Percentiles rank a stretch among this genome's conserved stretches.
Conservation (phyloP, 2,113 vertebrate genomes). For the Cynoglossus semilaevis region DNA sequence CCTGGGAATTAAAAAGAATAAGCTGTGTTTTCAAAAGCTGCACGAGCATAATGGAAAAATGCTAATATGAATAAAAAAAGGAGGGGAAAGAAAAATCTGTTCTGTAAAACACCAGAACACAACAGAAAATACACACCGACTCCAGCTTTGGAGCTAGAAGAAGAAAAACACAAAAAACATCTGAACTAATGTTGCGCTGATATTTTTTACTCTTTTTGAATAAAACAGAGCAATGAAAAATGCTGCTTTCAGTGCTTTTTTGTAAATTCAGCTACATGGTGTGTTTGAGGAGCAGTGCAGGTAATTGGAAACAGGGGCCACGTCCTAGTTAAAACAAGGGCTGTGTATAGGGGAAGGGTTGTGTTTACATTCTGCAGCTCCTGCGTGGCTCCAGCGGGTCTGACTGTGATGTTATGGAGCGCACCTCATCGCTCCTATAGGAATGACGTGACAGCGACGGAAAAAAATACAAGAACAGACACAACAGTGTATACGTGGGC, state of each 20-base stretch:
- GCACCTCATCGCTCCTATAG: constrained; percentile 51
- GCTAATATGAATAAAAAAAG: constrained; percentile 52
- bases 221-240: constrained; percentile 40
- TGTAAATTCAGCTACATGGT: constrained; percentile 42
- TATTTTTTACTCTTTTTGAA: constrained; percentile 22
- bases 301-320: constrained; percentile 68
- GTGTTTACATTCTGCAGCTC: constrained; percentile 67
- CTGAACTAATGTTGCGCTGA: constrained; percentile 10
- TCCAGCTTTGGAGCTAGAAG: no score
- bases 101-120: constrained; percentile 56
- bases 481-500: constrained; percentile 5
- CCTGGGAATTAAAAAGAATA: constrained; percentile 48
- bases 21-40: constrained; percentile 11
- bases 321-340: constrained; percentile 61
- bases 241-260: constrained; percentile 31
- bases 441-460: constrained; percentile 38
- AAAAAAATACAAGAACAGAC: neutral
- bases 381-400: constrained; percentile 65
- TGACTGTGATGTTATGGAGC: constrained; percentile 62
- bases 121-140: constrained; percentile 39
- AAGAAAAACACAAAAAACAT: constrained; percentile 37
- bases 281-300: constrained; percentile 39
- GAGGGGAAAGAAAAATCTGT: constrained; percentile 30
- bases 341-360: constrained; percentile 48
- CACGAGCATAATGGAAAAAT: constrained; percentile 53